Evolutionary conservation across 1,140 invertebrate genomes (phyloP), one percentile per base, ranked within the genome.

Genomic region (Saccostrea glomerata): DNA sequence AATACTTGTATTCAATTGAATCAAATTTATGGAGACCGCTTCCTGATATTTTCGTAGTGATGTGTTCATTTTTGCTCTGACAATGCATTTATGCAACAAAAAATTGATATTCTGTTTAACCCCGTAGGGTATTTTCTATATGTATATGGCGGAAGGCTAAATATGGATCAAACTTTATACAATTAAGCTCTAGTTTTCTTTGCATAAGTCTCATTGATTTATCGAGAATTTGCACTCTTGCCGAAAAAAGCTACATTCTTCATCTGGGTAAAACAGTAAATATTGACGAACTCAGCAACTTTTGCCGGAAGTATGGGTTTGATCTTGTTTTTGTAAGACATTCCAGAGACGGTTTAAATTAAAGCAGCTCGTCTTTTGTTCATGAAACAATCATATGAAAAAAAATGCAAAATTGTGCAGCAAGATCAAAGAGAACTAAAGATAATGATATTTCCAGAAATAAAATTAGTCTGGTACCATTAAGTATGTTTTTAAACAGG

Each of bases 211-310:
- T 77, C 25, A 77, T 77, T 77, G 70, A 77, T 77, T 77, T 77
- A 77, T 77, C 15, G 70, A 77, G 70, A 36, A 77, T 77, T 77
- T 77, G 70, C 70, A 77, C 70, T 77, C 70, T 77, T 77, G 70
- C 30, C 70, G 70, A 36, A 77, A 77, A 77, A 77, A 36, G 30
- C 25, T 30, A 30, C 70, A 77, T 77, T 30, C 25, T 77, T 77
- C 70, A 9, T 77, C 23, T 77, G 25, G 7, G 25, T 12, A 25
- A 77, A 77, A 77, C 23, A 77, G 30, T 77, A 77, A 77, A 77
- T 77, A 77, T 77, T 77, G 70, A 77, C 70, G 25, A 30, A 30
- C 70, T 77, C 70, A 77, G 70, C 70, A 77, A 77, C 70, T 40
- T 77, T 30, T 30, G 70, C 70, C 70, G 70, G 70, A 77, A 77